phyloP scores from a whole-genome alignment of 1,140 invertebrate genomes.

The Dinothrombium tinctorium region DNA sequence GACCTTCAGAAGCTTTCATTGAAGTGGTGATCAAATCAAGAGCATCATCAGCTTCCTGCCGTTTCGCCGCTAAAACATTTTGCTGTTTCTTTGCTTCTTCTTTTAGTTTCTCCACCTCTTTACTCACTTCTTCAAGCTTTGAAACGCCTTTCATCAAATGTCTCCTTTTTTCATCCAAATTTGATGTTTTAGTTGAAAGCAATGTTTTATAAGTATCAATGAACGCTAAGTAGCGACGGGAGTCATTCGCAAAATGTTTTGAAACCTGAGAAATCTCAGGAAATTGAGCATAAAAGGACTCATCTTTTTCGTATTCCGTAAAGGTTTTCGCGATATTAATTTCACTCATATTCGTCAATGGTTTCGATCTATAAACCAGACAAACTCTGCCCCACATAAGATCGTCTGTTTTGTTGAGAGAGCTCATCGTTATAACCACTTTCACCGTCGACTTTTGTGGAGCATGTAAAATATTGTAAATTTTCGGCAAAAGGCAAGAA shows the following conservation, averaged over 20 bases:
- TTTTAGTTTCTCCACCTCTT: slow-evolving; percentile 61
- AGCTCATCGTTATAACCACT: not conserved
- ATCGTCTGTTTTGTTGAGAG: not conserved
- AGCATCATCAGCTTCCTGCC: slow-evolving; percentile 63
- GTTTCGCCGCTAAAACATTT: slow-evolving; percentile 56
- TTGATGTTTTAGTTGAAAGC: slow-evolving; percentile 6
- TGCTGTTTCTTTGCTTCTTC: slow-evolving; percentile 66
- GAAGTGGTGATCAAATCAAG: slow-evolving; percentile 79
- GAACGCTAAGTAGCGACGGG: slow-evolving; percentile 13
- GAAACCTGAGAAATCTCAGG: slow-evolving; percentile 5
- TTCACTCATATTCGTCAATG: not conserved
- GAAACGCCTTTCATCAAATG: slow-evolving; percentile 49
- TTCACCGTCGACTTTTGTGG: not conserved
- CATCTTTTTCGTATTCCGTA: not conserved
- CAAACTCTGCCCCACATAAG: slow-evolving; percentile 5
- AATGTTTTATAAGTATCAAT: slow-evolving; percentile 13
- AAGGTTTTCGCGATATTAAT: not conserved
- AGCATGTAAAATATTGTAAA: slow-evolving; percentile 3
- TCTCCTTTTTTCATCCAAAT: slow-evolving; percentile 8
- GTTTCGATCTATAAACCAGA: not conserved
- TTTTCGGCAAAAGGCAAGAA: slow-evolving; percentile 1
- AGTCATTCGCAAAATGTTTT: not conserved
- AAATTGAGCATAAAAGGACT: not conserved
- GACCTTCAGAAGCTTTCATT: slow-evolving; percentile 71
- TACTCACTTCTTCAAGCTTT: slow-evolving; percentile 65